Conservation (phyloP, 2,888 invertebrate genomes). For the Xestia rhomboidea region DNA sequence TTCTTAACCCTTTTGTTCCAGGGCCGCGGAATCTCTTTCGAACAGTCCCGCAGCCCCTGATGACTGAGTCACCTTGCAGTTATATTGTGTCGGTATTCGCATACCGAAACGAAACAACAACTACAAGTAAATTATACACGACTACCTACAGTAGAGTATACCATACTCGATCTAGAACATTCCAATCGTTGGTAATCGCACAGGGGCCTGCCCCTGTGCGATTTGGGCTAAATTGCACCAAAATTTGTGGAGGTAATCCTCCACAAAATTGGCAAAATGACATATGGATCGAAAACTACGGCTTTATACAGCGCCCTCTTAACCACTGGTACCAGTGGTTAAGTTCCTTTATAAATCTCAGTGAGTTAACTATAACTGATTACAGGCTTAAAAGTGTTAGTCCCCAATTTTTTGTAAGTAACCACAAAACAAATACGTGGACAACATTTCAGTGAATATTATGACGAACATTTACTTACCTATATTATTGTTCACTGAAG, state of each 20-base stretch:
- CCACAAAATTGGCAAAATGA: neutral
- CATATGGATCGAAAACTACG: neutral
- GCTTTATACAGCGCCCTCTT: too few relatives aligned
- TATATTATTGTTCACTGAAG: conserved; percentile 2
- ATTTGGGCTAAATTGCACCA: neutral
- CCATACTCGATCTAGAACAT: neutral
- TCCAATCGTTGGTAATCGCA: neutral
- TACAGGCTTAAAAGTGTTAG: neutral
- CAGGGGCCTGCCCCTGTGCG: neutral
- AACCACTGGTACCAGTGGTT: neutral
- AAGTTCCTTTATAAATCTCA: neutral
- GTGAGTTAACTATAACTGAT: neutral
- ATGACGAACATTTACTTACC: conserved; percentile 1
- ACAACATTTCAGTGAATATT: conserved; percentile 5
- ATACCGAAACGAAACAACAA: too few relatives aligned
- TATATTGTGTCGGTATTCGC: too few relatives aligned
- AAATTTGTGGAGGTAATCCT: neutral
- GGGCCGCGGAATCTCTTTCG: too few relatives aligned
- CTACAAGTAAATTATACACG: too few relatives aligned
- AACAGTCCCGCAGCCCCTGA: too few relatives aligned
- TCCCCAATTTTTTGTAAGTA: neutral
- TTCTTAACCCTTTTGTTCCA: too few relatives aligned
- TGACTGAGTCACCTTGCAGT: too few relatives aligned
- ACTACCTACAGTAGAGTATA: neutral
- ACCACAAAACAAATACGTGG: conserved; percentile 3